These are phyloP conservation scores for Stichodactyla helianthus DNA, from an alignment of 64 coral and sea anemone species.

Conservation along the genomic window DNA sequence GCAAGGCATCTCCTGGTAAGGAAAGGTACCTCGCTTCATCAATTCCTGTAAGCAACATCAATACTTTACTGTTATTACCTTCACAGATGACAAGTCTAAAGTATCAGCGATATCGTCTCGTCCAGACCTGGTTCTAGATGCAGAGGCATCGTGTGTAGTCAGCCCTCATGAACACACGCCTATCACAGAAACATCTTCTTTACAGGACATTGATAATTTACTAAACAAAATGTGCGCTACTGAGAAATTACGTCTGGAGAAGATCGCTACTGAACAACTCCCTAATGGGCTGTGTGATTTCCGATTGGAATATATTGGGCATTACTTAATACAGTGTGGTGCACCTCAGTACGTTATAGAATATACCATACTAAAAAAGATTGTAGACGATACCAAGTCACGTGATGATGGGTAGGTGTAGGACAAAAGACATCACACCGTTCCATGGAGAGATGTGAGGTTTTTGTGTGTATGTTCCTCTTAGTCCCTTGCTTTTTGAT, in stretches of 20 bases:
- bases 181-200: background rate
- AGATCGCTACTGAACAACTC: slow-evolving; percentile 21
- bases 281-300: slow-evolving; percentile 57
- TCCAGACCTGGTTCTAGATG: slow-evolving; percentile 23
- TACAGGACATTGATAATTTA: background rate
- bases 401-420: background rate
- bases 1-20: slow-evolving; percentile 16
- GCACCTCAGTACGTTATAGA: slow-evolving; percentile 39
- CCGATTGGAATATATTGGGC: slow-evolving; percentile 75
- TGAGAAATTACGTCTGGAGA: slow-evolving; percentile 52
- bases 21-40: background rate
- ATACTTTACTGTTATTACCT: background rate
- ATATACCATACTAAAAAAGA: slow-evolving; percentile 66
- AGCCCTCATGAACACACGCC: slow-evolving; percentile 6
- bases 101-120: background rate
- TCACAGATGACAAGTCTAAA: slow-evolving; percentile 18
- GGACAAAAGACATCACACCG: background rate
- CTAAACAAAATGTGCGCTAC: slow-evolving; percentile 44
- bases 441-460: too few relatives aligned
- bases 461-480: too few relatives aligned
- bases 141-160: slow-evolving; percentile 17
- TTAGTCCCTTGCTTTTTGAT: too few relatives aligned
- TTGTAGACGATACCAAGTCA: slow-evolving; percentile 64
- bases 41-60: background rate
- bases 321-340: slow-evolving; percentile 74